A percentile compares a stretch with the other conserved stretches of the same genome.
Conservation (phyloP, 2,888 invertebrate genomes). For the Eupithecia pulchellata region DNA sequence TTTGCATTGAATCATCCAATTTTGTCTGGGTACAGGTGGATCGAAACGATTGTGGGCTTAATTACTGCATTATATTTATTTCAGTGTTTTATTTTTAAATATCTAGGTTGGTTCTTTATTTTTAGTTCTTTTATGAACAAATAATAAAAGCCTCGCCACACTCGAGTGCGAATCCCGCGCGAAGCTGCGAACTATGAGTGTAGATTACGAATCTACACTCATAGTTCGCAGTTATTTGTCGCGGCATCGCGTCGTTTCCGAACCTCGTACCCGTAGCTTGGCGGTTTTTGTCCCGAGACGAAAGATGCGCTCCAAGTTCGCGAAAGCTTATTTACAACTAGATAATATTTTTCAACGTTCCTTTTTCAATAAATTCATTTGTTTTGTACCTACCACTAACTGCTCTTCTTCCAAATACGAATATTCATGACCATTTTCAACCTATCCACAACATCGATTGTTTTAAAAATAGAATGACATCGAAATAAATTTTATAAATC, state of each 20-base stretch:
- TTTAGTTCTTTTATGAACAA: background rate
- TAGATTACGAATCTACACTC: too few species aligned
- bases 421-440: too few species aligned
- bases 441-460: background rate
- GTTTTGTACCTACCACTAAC: background rate
- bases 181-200: too few species aligned
- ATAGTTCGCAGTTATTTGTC: too few species aligned
- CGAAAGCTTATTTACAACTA: too few species aligned
- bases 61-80: background rate
- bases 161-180: too few species aligned
- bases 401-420: too few species aligned
- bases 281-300: too few species aligned
- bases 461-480: slow-evolving; percentile 1
- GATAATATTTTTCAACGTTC: background rate
- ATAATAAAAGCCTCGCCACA: too few species aligned
- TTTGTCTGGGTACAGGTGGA: slow-evolving; percentile 32
- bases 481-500: background rate
- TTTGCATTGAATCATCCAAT: slow-evolving; percentile 26
- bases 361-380: background rate
- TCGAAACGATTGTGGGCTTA: background rate
- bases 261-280: too few species aligned
- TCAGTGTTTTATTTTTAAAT: background rate
- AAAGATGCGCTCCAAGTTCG: too few species aligned
- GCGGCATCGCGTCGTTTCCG: too few species aligned
- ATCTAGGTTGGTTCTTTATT: background rate